These are phyloP conservation scores for Erpobdella octoculata DNA, from an alignment of 2,888 invertebrate genomes.

Conservation along the genomic window DNA sequence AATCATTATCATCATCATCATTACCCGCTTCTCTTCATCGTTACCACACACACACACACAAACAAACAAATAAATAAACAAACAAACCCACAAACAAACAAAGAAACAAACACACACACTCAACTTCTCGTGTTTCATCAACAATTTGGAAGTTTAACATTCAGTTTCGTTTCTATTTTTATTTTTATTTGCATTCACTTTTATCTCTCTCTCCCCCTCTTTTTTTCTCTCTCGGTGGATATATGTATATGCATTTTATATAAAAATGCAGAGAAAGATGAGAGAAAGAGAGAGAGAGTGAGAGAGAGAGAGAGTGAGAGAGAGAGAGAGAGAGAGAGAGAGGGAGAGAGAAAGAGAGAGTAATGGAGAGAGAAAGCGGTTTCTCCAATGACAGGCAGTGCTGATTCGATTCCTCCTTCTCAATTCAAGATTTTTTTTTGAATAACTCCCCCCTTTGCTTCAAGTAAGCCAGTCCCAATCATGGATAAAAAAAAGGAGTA, in stretches of 20 bases:
- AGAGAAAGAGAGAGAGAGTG: neutral
- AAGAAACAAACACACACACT: neutral
- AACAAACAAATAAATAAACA: neutral
- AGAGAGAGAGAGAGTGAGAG: neutral
- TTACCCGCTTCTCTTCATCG: neutral
- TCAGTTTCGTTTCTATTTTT: too few species aligned
- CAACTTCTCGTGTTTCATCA: neutral
- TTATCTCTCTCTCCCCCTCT: too few species aligned
- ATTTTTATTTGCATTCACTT: too few species aligned
- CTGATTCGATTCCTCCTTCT: too few species aligned
- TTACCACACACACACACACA: neutral
- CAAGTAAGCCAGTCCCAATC: too few species aligned
- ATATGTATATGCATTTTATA: too few species aligned
- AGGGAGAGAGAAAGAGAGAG: conserved; percentile 2
- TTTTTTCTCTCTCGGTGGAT: too few species aligned
- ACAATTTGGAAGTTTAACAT: too few species aligned
- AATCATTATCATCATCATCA: neutral
- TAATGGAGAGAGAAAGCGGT: neutral
- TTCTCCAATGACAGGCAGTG: neutral
- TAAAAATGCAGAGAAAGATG: neutral
- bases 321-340: neutral
- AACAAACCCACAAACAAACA: neutral
- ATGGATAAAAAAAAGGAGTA: too few species aligned
- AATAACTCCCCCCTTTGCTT: too few species aligned
- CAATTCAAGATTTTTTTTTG: too few species aligned